phyloP scores from a whole-genome alignment of 2,113 vertebrate genomes.

The Cyprichromis sp. region DNA sequence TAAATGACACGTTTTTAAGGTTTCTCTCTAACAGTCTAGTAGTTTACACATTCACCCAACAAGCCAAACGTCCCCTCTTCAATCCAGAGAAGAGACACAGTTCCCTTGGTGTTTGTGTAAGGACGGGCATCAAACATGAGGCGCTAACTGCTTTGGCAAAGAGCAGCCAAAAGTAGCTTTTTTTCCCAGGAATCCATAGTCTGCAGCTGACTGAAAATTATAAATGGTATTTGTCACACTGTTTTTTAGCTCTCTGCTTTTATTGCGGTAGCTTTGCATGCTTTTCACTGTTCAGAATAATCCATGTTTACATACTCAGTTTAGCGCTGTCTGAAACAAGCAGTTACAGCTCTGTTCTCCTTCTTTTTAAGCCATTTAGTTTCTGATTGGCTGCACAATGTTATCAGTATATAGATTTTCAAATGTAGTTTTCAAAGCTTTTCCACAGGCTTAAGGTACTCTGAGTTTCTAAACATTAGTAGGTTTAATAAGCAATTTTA shows the following conservation, averaged over 20 bases:
- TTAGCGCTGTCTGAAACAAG: neutral
- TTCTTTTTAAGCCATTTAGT: neutral
- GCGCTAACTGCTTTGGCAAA: neutral
- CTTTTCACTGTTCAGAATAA: neutral
- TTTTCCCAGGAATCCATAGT: rapidly evolving
- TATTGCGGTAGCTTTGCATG: neutral
- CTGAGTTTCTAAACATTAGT: neutral
- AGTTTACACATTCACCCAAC: neutral
- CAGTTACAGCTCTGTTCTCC: neutral
- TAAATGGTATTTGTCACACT: neutral
- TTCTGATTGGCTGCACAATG: neutral
- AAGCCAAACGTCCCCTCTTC: neutral
- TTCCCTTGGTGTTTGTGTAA: neutral
- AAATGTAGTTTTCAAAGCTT: neutral
- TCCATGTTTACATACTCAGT: neutral
- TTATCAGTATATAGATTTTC: neutral
- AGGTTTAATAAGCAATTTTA: neutral
- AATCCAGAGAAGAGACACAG: neutral
- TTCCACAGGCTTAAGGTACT: neutral
- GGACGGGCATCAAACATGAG: neutral
- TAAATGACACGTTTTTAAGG: neutral
- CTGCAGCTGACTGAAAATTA: neutral
- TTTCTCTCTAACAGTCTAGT: neutral
- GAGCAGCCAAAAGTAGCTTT: neutral
- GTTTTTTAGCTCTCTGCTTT: neutral